These are phyloP conservation scores for Microdon myrmicae DNA, from an alignment of 2,888 invertebrate genomes.

Conservation along the genomic window DNA sequence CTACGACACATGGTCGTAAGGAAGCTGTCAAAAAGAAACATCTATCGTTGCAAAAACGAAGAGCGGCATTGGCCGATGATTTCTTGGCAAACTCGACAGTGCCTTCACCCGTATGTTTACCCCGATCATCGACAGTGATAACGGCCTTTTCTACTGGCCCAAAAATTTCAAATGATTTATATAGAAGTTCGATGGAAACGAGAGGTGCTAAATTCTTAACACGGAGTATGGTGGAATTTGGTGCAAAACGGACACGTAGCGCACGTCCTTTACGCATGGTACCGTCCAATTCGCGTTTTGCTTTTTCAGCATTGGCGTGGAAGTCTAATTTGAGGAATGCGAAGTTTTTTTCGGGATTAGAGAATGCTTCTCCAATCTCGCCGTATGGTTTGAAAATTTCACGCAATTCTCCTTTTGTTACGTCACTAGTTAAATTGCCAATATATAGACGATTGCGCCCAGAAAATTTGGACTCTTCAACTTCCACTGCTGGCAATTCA, in stretches of 20 bases:
- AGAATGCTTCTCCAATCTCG: constrained; percentile 89
- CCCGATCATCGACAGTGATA: constrained; percentile 95
- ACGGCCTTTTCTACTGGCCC: constrained; percentile 93
- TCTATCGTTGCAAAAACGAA: constrained; percentile 89
- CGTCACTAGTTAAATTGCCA: constrained; percentile 90
- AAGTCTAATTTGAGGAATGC: constrained; percentile 84
- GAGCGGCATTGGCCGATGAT: constrained; percentile 87
- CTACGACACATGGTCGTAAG: constrained; percentile 91
- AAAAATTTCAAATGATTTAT: constrained; percentile 87
- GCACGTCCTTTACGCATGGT: constrained; percentile 83
- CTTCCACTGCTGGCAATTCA: constrained; percentile 78
- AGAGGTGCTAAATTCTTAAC: constrained; percentile 92
- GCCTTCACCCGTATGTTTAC: constrained; percentile 95
- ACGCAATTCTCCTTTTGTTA: constrained; percentile 88
- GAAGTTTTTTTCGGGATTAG: constrained; percentile 96
- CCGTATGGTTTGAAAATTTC: constrained; percentile 89
- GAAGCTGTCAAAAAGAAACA: constrained; percentile 93
- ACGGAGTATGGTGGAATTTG: constrained; percentile 91
- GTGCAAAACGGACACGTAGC: constrained; percentile 92
- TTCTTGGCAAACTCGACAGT: constrained; percentile 96
- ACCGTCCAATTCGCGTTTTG: constrained; percentile 94
- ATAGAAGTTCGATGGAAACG: constrained; percentile 94
- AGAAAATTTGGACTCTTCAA: constrained; percentile 84
- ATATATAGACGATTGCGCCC: constrained; percentile 95
- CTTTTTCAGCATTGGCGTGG: constrained; percentile 91